phyloP scores from a whole-genome alignment of 2,888 invertebrate genomes.

The Diarsia rubi region DNA sequence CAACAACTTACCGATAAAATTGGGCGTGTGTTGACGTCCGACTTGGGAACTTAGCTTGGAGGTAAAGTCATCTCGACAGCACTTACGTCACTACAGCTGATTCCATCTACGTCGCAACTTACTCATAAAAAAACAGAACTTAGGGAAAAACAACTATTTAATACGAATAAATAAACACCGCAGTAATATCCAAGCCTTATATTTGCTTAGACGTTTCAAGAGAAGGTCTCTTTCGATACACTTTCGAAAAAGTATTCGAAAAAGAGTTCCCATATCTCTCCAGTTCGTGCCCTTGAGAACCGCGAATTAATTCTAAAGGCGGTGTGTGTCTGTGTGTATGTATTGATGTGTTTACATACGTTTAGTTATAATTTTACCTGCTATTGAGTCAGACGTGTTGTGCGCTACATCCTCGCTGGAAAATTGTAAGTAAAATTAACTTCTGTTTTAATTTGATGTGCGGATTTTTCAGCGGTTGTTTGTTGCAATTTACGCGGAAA shows the following conservation, averaged over 20 bases:
- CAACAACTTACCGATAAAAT: constrained; percentile 22
- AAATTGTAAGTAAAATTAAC: constrained; percentile 61
- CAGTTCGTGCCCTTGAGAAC: constrained; percentile 56
- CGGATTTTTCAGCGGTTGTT: constrained; percentile 24
- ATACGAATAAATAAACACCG: constrained; percentile 31
- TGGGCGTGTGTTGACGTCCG: constrained; percentile 30
- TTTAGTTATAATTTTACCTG: constrained; percentile 71
- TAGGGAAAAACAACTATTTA: constrained; percentile 20
- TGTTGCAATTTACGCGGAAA: constrained; percentile 1
- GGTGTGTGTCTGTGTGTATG: constrained; percentile 53
- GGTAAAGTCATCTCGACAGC: not conserved
- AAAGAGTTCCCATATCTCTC: constrained; percentile 46
- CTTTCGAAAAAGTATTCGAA: constrained; percentile 43
- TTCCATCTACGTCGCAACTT: not conserved
- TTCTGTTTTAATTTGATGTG: constrained; percentile 31
- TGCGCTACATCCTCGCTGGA: constrained; percentile 52
- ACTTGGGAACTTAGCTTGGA: not conserved
- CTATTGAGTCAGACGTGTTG: constrained; percentile 67
- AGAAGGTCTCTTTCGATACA: constrained; percentile 41
- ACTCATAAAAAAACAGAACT: not conserved
- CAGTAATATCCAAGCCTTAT: constrained; percentile 8
- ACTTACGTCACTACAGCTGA: constrained; percentile 35
- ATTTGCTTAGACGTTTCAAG: constrained; percentile 31
- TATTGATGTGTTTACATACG: constrained; percentile 68
- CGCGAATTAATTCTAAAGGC: constrained; percentile 67